Base-by-base conservation (phyloP, 2,888 invertebrate genomes). In the Ceraclea dissimilis region DNA sequence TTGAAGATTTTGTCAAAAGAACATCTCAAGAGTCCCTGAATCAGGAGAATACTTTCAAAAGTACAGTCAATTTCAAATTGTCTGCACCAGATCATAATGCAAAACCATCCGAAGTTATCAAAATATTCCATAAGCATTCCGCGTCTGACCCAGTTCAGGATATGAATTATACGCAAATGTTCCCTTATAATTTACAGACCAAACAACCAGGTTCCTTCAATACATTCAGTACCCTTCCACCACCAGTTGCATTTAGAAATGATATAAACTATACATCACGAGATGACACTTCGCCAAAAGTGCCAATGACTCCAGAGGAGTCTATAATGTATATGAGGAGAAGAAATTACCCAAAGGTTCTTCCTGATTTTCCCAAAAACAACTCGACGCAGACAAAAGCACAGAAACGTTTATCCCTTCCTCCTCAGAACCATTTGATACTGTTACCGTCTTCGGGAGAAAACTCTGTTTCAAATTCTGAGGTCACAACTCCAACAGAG, bases 331-430 rank as follows among this genome's bases (percentile, higher is more conserved):
- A 85, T 31, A 86, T 91, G 46, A 85, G 87, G 68, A 78, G 86
- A 57, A 76, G 88, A 63, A 91, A 90, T 67, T 91, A 85, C 67
- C 91, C 91, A 0, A 91, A 91, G 77, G 91, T 91, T 1, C 68
- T 91, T 31, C 91, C 91, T n/a, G 90, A 90, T 69, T 81, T 86
- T 64, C 82, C 83, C 1, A 75, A 64, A 39, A 62, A 64, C 13
- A 64, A 71, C 64, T 65, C 71, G 52, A 51, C 56, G 50, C 44
- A 50, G 34, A 62, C 51, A 31, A 46, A 57, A 26, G 59, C 60
- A 46, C 76, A 78, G 65, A 85, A 85, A 65, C 71, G 85, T n/a
- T 71, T 84, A 54, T 85, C 85, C 1, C 71, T 86, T 68, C 86
- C 86, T 61, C 81, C 82, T 2, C 71, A 74, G 51, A 69, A 68